Evolutionary conservation across 1,140 invertebrate species (phyloP).

Genomic region (Sycophaga agraensis): DNA sequence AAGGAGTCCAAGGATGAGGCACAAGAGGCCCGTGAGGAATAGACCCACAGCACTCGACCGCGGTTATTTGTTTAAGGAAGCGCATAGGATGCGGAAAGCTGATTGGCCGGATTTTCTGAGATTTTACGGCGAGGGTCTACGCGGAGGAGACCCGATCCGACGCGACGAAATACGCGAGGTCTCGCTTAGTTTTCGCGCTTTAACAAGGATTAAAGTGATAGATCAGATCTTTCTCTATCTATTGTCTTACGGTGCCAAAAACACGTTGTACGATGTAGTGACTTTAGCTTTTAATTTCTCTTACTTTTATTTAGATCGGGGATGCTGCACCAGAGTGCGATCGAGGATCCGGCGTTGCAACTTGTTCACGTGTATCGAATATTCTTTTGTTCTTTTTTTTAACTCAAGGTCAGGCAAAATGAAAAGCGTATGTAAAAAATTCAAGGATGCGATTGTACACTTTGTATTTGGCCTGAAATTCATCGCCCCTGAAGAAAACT

Average conservation of each 20-base stretch:
- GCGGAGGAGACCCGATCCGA: no score
- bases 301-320: neutral
- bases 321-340: neutral
- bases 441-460: no score
- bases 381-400: no score
- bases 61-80: no score
- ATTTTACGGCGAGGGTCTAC: no score
- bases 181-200: neutral
- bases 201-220: neutral
- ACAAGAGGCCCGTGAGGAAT: neutral
- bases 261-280: neutral
- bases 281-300: neutral
- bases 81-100: neutral
- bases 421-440: no score
- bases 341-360: neutral
- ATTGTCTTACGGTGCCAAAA: constrained; percentile 19
- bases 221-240: constrained; percentile 1
- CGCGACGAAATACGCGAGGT: neutral
- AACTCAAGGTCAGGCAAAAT: no score
- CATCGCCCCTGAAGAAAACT: no score
- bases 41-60: no score
- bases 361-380: no score
- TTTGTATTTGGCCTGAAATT: no score
- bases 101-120: constrained; percentile 1
- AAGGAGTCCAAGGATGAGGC: no score